Base-by-base conservation (phyloP, 2,113 vertebrate genomes). In the Rutilus rutilus region DNA sequence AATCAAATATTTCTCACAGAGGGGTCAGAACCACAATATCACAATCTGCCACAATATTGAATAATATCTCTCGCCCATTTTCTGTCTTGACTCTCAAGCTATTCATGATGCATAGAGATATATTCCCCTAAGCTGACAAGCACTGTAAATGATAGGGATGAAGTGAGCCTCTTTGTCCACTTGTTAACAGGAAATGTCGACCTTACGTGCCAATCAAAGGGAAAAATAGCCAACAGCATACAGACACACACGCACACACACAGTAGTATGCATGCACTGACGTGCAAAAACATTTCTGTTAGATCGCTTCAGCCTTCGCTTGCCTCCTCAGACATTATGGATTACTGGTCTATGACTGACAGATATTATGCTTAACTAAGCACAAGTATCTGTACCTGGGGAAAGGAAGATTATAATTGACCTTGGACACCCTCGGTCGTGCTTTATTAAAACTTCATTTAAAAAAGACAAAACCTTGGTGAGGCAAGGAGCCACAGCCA, bases 391-490 rank as follows among this genome's bases (percentile, higher is more conserved):
- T 69, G 88, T 78, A 88, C 76, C 89, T 85, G 90, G 90, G 87
- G 87, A 87, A 84, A 91, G 86, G 89, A 88, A 88, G 89, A 92
- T 94, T 90, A 93, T 95, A 94, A 95, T 95, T 96, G 94, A 95
- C 94, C 94, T 95, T 93, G 93, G 89, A 90, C 92, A 91, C 92
- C 93, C 87, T 90, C 78, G 82, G 91, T 95, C 92, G 90, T 93
- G 93, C 93, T 95, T 95, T 95, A 95, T 95, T 95, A 95, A 95
- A 95, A 95, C 94, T 95, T 95, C 92, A 95, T 95, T 95, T 95
- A 94, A 96, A 94, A 92, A 95, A 95, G 94, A 95, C 95, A 93
- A 95, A 95, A 94, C 93, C 90, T 90, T 91, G 92, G 93, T 93
- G 93, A 87, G 92, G 91, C 90, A 90, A 89, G 88, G 91, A 92